Evolutionary conservation across 2,797 vertebrate genomes (phyloP).

Genomic region (Calcarius lapponicus): DNA sequence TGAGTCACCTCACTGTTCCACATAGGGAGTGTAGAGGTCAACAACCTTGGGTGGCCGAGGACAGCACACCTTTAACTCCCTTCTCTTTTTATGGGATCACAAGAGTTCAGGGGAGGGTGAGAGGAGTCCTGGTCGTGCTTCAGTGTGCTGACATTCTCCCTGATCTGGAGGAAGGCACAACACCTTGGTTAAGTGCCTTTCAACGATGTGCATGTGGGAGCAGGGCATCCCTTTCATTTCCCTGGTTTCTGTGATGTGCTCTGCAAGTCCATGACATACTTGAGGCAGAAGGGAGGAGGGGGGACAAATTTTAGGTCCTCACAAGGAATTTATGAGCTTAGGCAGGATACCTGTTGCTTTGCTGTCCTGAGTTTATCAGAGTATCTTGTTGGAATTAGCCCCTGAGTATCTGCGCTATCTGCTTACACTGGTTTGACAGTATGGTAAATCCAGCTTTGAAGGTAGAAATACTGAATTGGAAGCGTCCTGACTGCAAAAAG

Average conservation of each 20-base stretch:
- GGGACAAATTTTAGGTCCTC: background rate
- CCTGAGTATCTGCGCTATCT: background rate
- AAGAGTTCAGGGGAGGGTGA: background rate
- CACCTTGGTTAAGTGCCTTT: background rate
- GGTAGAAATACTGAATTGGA: background rate
- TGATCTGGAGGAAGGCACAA: background rate
- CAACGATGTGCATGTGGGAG: accelerated
- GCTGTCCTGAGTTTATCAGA: background rate
- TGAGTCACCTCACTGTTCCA: background rate
- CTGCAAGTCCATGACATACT: background rate
- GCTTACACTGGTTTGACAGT: background rate
- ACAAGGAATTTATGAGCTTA: background rate
- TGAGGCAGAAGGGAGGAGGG: background rate
- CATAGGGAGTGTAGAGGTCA: background rate
- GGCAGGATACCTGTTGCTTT: background rate
- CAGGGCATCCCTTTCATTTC: background rate
- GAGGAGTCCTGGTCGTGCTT: background rate
- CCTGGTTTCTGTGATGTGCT: background rate
- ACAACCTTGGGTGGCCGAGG: accelerated
- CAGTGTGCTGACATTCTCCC: background rate
- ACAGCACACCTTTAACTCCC: background rate
- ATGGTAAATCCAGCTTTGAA: background rate
- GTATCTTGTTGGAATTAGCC: background rate
- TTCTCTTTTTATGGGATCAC: background rate
- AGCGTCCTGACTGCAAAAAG: background rate